A percentile compares a stretch with the other conserved stretches of the same genome.
Conservation (phyloP, 1,140 invertebrate genomes). For the Zaprionus vittiger region DNA sequence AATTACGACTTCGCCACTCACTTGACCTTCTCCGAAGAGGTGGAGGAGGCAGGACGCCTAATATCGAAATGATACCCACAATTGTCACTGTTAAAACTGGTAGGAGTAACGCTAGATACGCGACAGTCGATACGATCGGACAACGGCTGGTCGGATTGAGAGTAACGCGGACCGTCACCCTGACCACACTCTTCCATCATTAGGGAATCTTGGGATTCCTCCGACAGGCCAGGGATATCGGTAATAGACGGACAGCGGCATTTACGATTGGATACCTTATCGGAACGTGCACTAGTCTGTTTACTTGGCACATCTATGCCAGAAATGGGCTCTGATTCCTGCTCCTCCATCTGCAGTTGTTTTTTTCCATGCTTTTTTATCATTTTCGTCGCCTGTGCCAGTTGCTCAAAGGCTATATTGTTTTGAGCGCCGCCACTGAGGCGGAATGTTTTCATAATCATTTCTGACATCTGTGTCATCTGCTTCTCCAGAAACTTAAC, state of each 20-base stretch:
- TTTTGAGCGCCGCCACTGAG: constrained; percentile 52
- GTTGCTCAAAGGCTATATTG: constrained; percentile 53
- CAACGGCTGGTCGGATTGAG: constrained; percentile 19
- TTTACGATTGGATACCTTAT: constrained; percentile 20
- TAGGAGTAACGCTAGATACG: constrained; percentile 63
- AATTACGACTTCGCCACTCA: constrained; percentile 30
- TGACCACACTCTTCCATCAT: constrained; percentile 63
- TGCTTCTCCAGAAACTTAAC: constrained; percentile 65
- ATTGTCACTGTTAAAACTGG: constrained; percentile 60
- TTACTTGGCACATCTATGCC: constrained; percentile 7
- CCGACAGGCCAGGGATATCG: neutral
- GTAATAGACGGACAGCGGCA: constrained; percentile 57
- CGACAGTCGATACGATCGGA: constrained; percentile 37
- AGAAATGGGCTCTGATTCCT: constrained; percentile 27
- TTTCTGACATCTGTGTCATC: constrained; percentile 70
- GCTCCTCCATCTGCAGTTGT: neutral
- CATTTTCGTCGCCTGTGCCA: constrained; percentile 44
- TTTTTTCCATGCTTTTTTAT: constrained; percentile 32
- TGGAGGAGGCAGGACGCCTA: constrained; percentile 50
- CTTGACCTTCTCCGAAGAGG: constrained; percentile 66
- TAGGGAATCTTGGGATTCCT: neutral
- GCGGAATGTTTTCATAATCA: constrained; percentile 69
- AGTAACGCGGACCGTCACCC: constrained; percentile 66
- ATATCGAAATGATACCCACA: constrained; percentile 56
- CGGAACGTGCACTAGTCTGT: constrained; percentile 14